Evolutionary conservation across 2,888 invertebrate species (phyloP).

Genomic region (Neria commutata): DNA sequence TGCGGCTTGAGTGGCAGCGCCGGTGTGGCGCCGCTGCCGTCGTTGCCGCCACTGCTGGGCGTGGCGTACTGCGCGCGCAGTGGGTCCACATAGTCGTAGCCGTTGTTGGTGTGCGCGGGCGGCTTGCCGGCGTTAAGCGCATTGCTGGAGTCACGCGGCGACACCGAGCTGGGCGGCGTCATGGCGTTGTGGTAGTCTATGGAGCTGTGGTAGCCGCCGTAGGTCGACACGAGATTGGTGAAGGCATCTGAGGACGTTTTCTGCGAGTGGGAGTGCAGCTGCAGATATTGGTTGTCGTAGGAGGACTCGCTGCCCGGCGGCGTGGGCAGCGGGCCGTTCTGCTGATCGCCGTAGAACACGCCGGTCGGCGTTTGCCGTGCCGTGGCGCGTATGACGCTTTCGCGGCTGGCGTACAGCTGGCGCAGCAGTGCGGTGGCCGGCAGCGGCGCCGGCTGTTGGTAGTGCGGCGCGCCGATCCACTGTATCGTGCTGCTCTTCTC

Average conservation of each 20-base stretch:
- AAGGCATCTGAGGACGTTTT: constrained; percentile 66
- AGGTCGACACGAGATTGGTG: constrained; percentile 67
- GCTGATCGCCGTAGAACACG: constrained; percentile 63
- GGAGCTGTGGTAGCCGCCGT: constrained; percentile 68
- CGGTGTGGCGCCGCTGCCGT: constrained; percentile 67
- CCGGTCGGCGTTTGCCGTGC: constrained; percentile 63
- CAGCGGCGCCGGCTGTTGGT: constrained; percentile 67
- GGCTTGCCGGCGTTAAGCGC: constrained; percentile 59
- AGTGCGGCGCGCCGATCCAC: constrained; percentile 85
- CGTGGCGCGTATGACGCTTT: constrained; percentile 93
- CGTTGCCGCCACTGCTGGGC: constrained; percentile 61
- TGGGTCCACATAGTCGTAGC: constrained; percentile 70
- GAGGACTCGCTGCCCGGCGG: constrained; percentile 85
- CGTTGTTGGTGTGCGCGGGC: constrained; percentile 49
- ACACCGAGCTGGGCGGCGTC: constrained; percentile 97
- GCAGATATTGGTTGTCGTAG: constrained; percentile 70
- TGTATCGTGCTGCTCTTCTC: constrained; percentile 77
- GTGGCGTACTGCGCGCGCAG: constrained; percentile 62
- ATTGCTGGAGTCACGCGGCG: constrained; percentile 84
- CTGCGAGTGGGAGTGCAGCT: constrained; percentile 64
- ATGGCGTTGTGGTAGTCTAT: constrained; percentile 91
- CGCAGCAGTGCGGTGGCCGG: constrained; percentile 89
- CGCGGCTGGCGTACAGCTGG: constrained; percentile 90
- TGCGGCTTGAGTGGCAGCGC: constrained; percentile 87
- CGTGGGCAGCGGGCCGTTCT: constrained; percentile 78